phyloP scores from a whole-genome alignment of 2,797 vertebrate genomes.

The Enteromius argenteus region DNA sequence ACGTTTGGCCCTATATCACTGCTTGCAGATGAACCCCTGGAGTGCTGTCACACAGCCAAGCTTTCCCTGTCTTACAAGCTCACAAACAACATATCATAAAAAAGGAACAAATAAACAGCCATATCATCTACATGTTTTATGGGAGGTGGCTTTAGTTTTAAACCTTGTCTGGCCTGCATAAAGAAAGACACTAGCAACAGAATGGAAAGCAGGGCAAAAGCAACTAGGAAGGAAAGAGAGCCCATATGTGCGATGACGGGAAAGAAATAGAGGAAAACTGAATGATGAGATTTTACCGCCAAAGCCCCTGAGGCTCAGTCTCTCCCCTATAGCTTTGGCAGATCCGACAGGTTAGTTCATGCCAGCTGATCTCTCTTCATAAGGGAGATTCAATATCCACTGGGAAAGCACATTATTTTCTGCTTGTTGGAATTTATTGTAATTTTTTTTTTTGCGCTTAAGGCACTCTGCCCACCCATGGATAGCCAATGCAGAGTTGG shows the following conservation, averaged over 20 bases:
- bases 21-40: slow-evolving; percentile 22
- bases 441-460: slow-evolving; percentile 40
- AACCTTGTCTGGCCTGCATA: slow-evolving; percentile 1
- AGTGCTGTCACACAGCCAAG: slow-evolving; percentile 26
- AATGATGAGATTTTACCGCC: slow-evolving; percentile 42
- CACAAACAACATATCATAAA: slow-evolving; percentile 54
- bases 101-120: slow-evolving; percentile 46
- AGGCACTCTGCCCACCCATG: slow-evolving; percentile 51
- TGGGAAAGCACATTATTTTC: slow-evolving; percentile 48
- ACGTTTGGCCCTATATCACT: slow-evolving; percentile 40
- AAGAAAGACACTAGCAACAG: background rate
- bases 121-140: slow-evolving; percentile 46
- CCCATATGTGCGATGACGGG: slow-evolving; percentile 34
- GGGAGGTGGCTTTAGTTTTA: slow-evolving; percentile 37
- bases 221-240: slow-evolving; percentile 33
- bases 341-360: slow-evolving; percentile 25
- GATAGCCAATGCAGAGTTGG: slow-evolving; percentile 49
- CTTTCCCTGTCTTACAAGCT: slow-evolving; percentile 12
- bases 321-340: slow-evolving; percentile 36
- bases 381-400: slow-evolving; percentile 31
- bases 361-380: slow-evolving; percentile 55
- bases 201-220: slow-evolving; percentile 37
- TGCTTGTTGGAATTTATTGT: slow-evolving; percentile 56
- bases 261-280: slow-evolving; percentile 26
- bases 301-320: slow-evolving; percentile 28